Conservation (phyloP, 2,888 invertebrate species). For the Hyposoter dolosus region DNA sequence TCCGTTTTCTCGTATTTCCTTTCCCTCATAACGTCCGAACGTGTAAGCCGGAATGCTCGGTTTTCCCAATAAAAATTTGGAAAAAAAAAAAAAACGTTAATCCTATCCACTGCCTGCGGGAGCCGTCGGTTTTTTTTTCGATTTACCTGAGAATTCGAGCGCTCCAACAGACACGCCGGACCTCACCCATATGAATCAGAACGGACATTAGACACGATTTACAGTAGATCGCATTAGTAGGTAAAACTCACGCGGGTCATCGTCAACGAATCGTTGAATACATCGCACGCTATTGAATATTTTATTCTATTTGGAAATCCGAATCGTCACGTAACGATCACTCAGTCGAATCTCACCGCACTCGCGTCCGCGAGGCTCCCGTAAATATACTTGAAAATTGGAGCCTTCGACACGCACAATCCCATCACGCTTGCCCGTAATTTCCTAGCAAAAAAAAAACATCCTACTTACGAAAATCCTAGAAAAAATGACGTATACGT, state of each 20-base stretch:
- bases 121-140: neutral
- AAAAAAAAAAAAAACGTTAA: neutral
- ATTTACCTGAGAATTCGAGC: neutral
- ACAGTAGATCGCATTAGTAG: neutral
- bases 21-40: neutral
- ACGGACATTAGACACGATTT: neutral
- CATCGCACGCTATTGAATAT: conserved; percentile 10
- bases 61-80: neutral
- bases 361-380: neutral
- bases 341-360: neutral
- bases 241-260: conserved; percentile 6
- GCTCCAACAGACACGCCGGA: conserved; percentile 15
- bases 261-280: neutral
- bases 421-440: neutral
- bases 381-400: neutral
- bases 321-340: conserved; percentile 7
- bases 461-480: neutral
- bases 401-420: neutral
- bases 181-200: conserved; percentile 6
- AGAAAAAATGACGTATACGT: neutral
- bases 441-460: neutral
- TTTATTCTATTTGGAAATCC: neutral
- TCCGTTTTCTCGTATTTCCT: neutral
- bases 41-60: neutral
- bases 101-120: too few relatives aligned